Percentiles rank a stretch among this genome's conserved stretches.
Evolutionary conservation across 92 coral and sea anemone species (phyloP).

Genomic region (Heliopora coerulea): DNA sequence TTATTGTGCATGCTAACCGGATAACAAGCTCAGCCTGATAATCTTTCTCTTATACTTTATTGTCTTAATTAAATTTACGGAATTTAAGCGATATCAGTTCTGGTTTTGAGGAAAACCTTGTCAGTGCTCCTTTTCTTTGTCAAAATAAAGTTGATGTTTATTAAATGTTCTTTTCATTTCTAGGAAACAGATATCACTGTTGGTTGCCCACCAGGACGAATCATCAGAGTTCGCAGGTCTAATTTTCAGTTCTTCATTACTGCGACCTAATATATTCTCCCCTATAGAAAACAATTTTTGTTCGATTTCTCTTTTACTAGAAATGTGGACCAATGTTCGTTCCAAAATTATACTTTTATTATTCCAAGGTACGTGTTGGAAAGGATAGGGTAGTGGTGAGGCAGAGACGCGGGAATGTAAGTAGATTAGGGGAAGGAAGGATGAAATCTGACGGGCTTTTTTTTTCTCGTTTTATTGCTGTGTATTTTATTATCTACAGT

Average conservation of each 20-base stretch:
- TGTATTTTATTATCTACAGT: not conserved
- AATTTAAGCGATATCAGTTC: no score
- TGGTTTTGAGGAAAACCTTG: no score
- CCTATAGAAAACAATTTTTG: not conserved
- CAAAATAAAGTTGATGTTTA: no score
- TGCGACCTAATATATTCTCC: not conserved
- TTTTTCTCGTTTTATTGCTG: no score
- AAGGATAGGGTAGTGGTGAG: not conserved
- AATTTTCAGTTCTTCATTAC: not conserved
- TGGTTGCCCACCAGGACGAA: conserved; percentile 60
- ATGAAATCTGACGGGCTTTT: no score
- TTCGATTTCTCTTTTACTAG: conserved; percentile 9
- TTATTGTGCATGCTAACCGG: no score
- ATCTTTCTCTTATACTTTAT: no score
- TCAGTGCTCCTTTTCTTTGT: not conserved
- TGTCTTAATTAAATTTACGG: no score
- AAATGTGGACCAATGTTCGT: conserved; percentile 37
- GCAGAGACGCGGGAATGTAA: not conserved
- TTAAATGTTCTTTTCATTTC: conserved; percentile 1
- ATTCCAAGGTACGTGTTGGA: conserved; percentile 44
- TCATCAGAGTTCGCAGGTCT: conserved; percentile 51
- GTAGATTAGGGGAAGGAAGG: no score
- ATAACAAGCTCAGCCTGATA: no score
- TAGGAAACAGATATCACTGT: conserved; percentile 57
- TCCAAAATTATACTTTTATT: conserved; percentile 44